Evolutionary conservation across 2,797 vertebrate species (phyloP).

Genomic region (Gadopsis bispinosus): DNA sequence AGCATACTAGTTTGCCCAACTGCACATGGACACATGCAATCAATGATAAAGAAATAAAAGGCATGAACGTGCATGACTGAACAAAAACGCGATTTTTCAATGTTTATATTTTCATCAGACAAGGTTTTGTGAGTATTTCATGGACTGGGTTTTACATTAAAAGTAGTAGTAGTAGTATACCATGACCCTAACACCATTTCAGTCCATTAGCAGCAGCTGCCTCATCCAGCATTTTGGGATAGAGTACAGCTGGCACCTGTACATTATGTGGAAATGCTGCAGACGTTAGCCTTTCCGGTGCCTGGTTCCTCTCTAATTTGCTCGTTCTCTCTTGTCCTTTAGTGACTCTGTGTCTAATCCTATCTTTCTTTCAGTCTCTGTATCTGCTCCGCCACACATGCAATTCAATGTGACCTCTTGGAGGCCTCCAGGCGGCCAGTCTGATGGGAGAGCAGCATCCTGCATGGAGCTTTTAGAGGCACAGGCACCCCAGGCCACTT

Average conservation of each 20-base stretch:
- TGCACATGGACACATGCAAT: not conserved
- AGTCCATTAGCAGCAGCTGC: constrained; percentile 38
- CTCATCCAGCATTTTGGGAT: constrained; percentile 8
- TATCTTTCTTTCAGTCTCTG: constrained; percentile 21
- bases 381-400: constrained; percentile 56
- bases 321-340: constrained; percentile 15
- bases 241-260: constrained; percentile 35
- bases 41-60: not conserved
- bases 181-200: not conserved
- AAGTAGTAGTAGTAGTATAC: not conserved
- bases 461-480: constrained; percentile 72
- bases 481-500: constrained; percentile 58
- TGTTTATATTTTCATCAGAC: not conserved
- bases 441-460: constrained; percentile 61
- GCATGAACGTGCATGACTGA: not conserved
- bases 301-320: not conserved
- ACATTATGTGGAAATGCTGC: constrained; percentile 39
- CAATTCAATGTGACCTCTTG: constrained; percentile 71
- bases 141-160: not conserved
- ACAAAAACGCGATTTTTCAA: not conserved
- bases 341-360: constrained; percentile 2
- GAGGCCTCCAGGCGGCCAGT: constrained; percentile 59
- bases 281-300: constrained; percentile 45
- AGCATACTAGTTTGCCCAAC: not conserved
- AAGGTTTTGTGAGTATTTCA: not conserved